phyloP scores from a whole-genome alignment of 2,888 invertebrate species.

The Matsumyia berberina region DNA sequence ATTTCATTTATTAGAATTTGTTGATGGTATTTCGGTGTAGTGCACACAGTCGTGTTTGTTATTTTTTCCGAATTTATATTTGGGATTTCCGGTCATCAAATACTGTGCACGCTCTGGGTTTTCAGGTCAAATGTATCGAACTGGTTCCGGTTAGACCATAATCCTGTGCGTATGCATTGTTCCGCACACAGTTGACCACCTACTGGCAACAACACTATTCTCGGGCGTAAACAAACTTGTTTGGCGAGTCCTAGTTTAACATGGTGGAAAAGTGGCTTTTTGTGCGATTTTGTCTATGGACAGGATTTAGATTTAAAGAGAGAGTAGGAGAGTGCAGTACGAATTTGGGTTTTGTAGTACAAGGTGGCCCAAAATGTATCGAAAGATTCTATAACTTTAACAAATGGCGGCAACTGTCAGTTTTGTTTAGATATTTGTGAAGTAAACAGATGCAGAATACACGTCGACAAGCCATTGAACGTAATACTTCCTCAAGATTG shows the following conservation, averaged over 20 bases:
- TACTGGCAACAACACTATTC: constrained; percentile 23
- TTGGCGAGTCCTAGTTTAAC: neutral
- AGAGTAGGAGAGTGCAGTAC: too few relatives aligned
- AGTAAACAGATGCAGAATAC: too few relatives aligned
- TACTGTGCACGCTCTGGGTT: constrained; percentile 46
- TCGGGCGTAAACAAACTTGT: constrained; percentile 35
- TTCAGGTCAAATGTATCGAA: constrained; percentile 60
- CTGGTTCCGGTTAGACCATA: constrained; percentile 41
- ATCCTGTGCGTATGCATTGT: constrained; percentile 47
- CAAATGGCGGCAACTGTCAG: too few relatives aligned
- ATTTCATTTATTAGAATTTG: constrained; percentile 72
- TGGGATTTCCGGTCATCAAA: constrained; percentile 61
- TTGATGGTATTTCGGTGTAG: constrained; percentile 59
- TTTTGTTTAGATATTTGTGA: too few relatives aligned
- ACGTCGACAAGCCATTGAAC: too few relatives aligned
- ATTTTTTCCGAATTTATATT: constrained; percentile 28
- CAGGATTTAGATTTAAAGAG: constrained; percentile 11
- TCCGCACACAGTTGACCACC: constrained; percentile 43
- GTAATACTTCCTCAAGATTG: too few relatives aligned
- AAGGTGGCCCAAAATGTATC: too few relatives aligned
- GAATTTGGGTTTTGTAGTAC: constrained; percentile 7
- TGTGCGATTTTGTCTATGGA: constrained; percentile 21
- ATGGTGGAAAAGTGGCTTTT: constrained; percentile 18
- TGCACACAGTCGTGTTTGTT: constrained; percentile 14
- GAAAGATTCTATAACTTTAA: too few relatives aligned